Evolutionary conservation across 92 coral and sea anemone genomes (phyloP).

Genomic region (Plumapathes pennacea): DNA sequence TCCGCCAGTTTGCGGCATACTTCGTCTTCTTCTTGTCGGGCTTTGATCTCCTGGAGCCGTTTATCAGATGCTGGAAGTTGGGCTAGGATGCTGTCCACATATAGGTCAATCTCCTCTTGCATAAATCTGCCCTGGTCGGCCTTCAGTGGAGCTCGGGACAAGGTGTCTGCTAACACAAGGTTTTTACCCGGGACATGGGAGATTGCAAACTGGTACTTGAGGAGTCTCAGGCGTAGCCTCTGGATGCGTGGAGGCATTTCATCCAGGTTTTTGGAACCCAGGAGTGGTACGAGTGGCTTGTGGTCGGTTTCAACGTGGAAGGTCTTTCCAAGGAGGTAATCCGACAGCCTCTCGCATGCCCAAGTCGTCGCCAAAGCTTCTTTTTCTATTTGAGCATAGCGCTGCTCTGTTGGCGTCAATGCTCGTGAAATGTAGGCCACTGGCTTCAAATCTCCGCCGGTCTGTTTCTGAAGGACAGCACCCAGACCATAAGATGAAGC

Average conservation of each 20-base stretch:
- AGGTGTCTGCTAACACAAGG: slow-evolving; percentile 34
- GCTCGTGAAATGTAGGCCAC: slow-evolving; percentile 9
- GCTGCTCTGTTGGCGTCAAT: slow-evolving; percentile 24
- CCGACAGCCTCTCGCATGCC: slow-evolving; percentile 33
- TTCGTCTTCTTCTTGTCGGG: slow-evolving; percentile 48
- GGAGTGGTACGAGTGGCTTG: slow-evolving; percentile 42
- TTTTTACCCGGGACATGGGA: slow-evolving; percentile 38
- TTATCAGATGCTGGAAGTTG: slow-evolving; percentile 51
- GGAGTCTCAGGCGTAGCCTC: slow-evolving; percentile 34
- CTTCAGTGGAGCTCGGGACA: slow-evolving; percentile 38
- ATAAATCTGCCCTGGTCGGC: no score
- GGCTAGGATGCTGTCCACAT: slow-evolving; percentile 37
- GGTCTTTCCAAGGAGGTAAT: slow-evolving; percentile 26
- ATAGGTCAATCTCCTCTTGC: slow-evolving; percentile 58
- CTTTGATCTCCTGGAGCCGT: slow-evolving; percentile 46
- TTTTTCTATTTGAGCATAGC: slow-evolving; percentile 41
- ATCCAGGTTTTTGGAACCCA: slow-evolving; percentile 38
- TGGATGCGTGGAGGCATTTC: slow-evolving; percentile 45
- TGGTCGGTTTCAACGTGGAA: slow-evolving; percentile 33
- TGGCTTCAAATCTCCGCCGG: slow-evolving; percentile 15
- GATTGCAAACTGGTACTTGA: slow-evolving; percentile 32
- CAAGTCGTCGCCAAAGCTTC: slow-evolving; percentile 37
- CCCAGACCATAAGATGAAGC: slow-evolving; percentile 49
- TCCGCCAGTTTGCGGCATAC: slow-evolving; percentile 35
- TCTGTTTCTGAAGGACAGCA: slow-evolving; percentile 32